Evolutionary conservation across 2,113 vertebrate species (phyloP).

Genomic region (Prietella phreatophila): DNA sequence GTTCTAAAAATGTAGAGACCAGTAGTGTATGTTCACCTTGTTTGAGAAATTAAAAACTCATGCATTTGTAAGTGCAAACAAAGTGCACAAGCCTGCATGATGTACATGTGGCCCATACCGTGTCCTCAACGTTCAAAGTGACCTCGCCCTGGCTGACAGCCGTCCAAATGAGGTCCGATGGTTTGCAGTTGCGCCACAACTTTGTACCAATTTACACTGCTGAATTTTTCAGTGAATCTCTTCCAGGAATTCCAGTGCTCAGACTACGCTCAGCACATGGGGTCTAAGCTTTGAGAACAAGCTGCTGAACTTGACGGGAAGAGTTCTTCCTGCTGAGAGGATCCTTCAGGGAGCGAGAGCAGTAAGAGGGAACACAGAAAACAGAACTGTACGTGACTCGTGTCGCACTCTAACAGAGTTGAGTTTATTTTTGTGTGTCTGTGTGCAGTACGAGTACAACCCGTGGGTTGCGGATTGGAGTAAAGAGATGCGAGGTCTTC

Average conservation of each 20-base stretch:
- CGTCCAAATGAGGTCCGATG: no score
- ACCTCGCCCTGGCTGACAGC: no score
- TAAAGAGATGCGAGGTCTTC: conserved; percentile 80
- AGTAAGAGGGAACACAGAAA: conserved; percentile 64
- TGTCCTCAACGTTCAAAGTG: background rate
- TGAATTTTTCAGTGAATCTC: background rate
- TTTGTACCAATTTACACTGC: background rate
- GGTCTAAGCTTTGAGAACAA: conserved; percentile 85
- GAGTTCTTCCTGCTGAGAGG: conserved; percentile 84
- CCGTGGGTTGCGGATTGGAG: conserved; percentile 83
- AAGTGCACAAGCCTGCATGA: no score
- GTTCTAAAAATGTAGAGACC: no score
- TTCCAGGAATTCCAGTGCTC: conserved; percentile 77
- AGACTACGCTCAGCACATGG: conserved; percentile 84
- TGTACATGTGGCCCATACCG: no score
- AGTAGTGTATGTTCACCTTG: background rate
- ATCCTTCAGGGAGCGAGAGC: conserved; percentile 78
- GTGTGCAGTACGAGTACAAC: conserved; percentile 80
- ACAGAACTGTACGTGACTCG: background rate
- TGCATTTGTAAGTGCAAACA: no score
- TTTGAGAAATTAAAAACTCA: background rate
- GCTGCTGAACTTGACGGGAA: conserved; percentile 77
- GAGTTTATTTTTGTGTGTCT: background rate
- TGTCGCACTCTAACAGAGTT: background rate
- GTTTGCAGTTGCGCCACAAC: background rate